Evolutionary conservation across 2,797 vertebrate species (phyloP).

Genomic region (Microctenopoma stevenorrisi): DNA sequence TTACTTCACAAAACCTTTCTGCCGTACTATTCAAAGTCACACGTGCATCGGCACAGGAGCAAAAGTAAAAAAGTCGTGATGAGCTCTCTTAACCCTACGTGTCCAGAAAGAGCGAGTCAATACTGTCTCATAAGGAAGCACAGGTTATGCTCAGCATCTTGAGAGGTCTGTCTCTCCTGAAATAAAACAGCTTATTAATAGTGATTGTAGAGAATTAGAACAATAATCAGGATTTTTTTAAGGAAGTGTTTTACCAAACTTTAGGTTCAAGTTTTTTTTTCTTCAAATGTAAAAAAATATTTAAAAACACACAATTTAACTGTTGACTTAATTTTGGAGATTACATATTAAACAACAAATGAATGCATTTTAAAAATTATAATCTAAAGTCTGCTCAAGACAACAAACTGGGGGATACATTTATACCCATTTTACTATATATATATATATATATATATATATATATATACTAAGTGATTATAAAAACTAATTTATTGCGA

Average conservation of each 20-base stretch:
- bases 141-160: not conserved
- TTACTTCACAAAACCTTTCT: conserved; percentile 13
- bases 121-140: not conserved
- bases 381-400: not conserved
- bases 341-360: not conserved
- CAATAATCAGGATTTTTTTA: not conserved
- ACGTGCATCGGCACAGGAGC: conserved; percentile 19
- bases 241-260: not conserved
- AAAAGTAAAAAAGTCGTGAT: conserved; percentile 6
- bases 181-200: not conserved
- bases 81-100: conserved; percentile 37
- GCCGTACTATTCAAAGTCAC: conserved; percentile 10
- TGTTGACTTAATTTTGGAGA: not conserved
- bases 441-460: no score
- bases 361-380: not conserved
- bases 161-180: not conserved
- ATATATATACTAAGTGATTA: no score
- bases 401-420: no score
- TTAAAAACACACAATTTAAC: not conserved
- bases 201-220: not conserved
- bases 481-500: not conserved
- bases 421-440: no score
- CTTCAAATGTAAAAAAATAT: conserved; percentile 6
- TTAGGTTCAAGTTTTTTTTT: conserved; percentile 22
- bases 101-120: conserved; percentile 14